Evolutionary conservation across 2,797 vertebrate genomes (phyloP).

Genomic region (Hemibagrus guttatus): DNA sequence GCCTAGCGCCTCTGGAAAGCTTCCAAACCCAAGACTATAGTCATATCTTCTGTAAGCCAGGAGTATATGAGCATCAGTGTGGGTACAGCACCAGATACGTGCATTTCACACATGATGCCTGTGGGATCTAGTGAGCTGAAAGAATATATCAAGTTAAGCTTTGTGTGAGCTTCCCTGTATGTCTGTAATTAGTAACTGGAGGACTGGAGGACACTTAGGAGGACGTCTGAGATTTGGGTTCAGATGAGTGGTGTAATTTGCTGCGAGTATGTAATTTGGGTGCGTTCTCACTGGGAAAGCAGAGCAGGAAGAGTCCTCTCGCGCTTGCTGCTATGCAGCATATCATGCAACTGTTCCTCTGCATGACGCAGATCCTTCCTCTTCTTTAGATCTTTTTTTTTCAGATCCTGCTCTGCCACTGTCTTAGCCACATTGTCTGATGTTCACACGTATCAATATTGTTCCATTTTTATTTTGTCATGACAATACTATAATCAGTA

Average conservation of each 20-base stretch:
- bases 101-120: conserved; percentile 21
- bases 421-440: background rate
- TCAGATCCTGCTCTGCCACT: background rate
- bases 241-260: conserved; percentile 15
- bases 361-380: conserved; percentile 19
- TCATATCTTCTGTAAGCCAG: background rate
- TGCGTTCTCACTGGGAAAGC: conserved; percentile 5
- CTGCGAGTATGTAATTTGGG: conserved; percentile 19
- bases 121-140: background rate
- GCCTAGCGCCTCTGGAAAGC: conserved; percentile 24
- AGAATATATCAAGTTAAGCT: background rate
- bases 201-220: conserved; percentile 28
- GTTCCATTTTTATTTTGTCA: background rate
- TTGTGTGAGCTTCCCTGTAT: background rate
- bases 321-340: conserved; percentile 24
- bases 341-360: conserved; percentile 29
- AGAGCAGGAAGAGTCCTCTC: conserved; percentile 14
- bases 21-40: conserved; percentile 30
- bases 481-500: background rate
- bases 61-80: background rate
- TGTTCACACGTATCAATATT: background rate
- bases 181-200: conserved; percentile 20
- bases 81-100: conserved; percentile 1
- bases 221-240: conserved; percentile 18
- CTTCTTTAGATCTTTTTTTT: background rate